Evolutionary conservation across 2,113 vertebrate genomes (phyloP).

Genomic region (Xiphophorus maculatus): DNA sequence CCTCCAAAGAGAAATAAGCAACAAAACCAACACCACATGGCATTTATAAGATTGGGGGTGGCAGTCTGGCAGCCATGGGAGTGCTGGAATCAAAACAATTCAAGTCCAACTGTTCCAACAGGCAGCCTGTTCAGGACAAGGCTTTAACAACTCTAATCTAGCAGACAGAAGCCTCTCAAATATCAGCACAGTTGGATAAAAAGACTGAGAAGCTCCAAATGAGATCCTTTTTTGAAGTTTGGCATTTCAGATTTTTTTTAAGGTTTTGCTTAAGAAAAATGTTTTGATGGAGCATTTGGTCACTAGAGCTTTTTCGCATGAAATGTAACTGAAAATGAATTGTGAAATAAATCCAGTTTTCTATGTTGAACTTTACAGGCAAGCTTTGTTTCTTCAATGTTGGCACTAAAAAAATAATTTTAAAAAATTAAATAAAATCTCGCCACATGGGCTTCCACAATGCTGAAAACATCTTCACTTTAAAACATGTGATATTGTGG

Average conservation of each 20-base stretch:
- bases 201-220: neutral
- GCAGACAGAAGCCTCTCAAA: conserved; percentile 9
- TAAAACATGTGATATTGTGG: neutral
- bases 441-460: neutral
- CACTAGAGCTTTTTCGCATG: neutral
- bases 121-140: conserved; percentile 15
- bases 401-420: neutral
- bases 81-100: conserved; percentile 39
- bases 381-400: neutral
- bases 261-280: neutral
- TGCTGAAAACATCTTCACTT: neutral
- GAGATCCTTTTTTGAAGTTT: neutral
- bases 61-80: conserved; percentile 32
- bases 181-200: neutral
- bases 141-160: conserved; percentile 12
- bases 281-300: neutral
- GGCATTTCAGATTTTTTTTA: neutral
- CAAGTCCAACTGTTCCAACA: conserved; percentile 31
- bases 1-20: conserved; percentile 14
- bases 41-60: conserved; percentile 26
- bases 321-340: neutral
- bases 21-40: conserved; percentile 17
- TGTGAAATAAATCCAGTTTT: neutral
- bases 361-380: neutral
- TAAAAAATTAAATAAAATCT: too few species aligned